Conservation (phyloP, 1,140 invertebrate species). For the Heliconius hermathena region DNA sequence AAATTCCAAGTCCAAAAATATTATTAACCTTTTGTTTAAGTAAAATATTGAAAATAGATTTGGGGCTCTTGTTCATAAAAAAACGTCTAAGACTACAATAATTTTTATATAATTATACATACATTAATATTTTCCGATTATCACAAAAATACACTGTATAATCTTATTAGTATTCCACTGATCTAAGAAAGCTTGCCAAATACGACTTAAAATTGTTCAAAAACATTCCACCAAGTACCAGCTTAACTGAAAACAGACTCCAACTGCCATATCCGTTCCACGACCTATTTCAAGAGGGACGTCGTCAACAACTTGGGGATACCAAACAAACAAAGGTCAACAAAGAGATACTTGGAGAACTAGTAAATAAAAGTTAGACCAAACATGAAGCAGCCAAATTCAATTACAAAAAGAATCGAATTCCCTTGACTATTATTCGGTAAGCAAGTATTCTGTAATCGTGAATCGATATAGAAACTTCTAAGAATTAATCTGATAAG, state of each 20-base stretch:
- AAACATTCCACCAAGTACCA: neutral
- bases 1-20: too few relatives aligned
- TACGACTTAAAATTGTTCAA: neutral
- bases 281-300: constrained; percentile 24
- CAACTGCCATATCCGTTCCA: constrained; percentile 31
- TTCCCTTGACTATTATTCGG: constrained; percentile 34
- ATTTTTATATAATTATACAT: too few relatives aligned
- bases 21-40: too few relatives aligned
- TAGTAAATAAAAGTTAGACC: constrained; percentile 26
- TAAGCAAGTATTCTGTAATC: constrained; percentile 18
- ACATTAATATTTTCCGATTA: too few relatives aligned
- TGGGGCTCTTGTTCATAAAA: too few relatives aligned
- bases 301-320: constrained; percentile 23
- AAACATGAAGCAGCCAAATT: constrained; percentile 29
- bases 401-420: constrained; percentile 32
- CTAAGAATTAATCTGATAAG: neutral
- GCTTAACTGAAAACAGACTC: constrained; percentile 11
- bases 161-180: neutral
- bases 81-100: too few relatives aligned
- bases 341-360: constrained; percentile 29
- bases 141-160: neutral
- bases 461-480: constrained; percentile 28
- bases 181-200: neutral
- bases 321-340: constrained; percentile 34
- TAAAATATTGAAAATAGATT: too few relatives aligned